phyloP scores from a whole-genome alignment of 2,888 invertebrate genomes.

The Chouioia cunea region DNA sequence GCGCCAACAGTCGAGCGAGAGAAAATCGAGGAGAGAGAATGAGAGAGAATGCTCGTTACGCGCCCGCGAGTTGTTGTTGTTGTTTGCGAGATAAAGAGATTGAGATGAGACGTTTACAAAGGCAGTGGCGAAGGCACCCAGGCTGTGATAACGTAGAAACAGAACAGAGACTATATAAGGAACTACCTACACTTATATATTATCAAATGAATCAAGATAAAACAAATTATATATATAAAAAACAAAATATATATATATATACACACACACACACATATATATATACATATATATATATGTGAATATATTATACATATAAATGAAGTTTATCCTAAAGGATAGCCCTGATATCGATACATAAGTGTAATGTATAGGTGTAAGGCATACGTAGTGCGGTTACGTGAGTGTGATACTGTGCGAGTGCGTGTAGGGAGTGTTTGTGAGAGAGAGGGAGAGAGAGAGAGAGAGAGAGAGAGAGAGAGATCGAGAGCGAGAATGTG shows the following conservation, averaged over 20 bases:
- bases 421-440: not conserved
- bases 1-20: constrained; percentile 11
- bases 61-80: not conserved
- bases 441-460: not conserved
- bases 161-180: constrained; percentile 68
- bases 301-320: constrained; percentile 48
- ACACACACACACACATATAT: not conserved
- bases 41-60: not conserved
- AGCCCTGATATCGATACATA: constrained; percentile 64
- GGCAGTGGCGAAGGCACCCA: constrained; percentile 68
- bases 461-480: not conserved
- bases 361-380: constrained; percentile 63
- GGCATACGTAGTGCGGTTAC: constrained; percentile 53
- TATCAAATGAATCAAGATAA: constrained; percentile 37
- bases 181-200: constrained; percentile 60
- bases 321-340: constrained; percentile 59
- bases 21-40: constrained; percentile 29
- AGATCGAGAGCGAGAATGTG: not conserved
- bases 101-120: constrained; percentile 36
- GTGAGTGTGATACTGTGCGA: constrained; percentile 13
- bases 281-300: constrained; percentile 46
- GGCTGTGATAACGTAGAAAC: constrained; percentile 69
- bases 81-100: not conserved
- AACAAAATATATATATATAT: constrained; percentile 35
- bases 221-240: constrained; percentile 40